Evolutionary conservation across 2,888 invertebrate species (phyloP).

Genomic region (Hemistola chrysoprasaria): DNA sequence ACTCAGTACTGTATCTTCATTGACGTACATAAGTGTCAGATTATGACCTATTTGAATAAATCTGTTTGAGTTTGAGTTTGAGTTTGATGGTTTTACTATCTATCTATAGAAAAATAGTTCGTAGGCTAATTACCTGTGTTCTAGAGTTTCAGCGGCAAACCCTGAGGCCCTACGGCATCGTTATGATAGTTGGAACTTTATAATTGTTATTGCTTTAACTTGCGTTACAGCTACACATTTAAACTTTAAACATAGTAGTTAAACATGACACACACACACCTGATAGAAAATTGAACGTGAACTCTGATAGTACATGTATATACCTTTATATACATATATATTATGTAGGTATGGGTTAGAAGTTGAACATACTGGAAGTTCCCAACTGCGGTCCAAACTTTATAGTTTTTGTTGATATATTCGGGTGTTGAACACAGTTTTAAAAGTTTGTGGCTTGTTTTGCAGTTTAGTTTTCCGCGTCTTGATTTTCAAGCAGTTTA

Average conservation of each 20-base stretch:
- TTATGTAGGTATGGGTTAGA: background rate
- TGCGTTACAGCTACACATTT: background rate
- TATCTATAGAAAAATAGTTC: too few relatives aligned
- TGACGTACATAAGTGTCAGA: too few relatives aligned
- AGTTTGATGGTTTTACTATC: too few relatives aligned
- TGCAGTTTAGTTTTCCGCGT: background rate
- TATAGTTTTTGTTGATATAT: constrained; percentile 10
- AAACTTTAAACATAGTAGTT: background rate
- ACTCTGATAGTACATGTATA: background rate
- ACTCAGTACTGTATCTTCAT: too few relatives aligned
- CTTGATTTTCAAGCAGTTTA: background rate
- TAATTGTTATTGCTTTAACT: too few relatives aligned
- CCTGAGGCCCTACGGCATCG: too few relatives aligned
- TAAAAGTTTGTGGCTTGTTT: constrained; percentile 1
- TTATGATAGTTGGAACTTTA: too few relatives aligned
- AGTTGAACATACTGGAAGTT: constrained; percentile 6
- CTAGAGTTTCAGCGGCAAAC: too few relatives aligned
- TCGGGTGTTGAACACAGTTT: constrained; percentile 5
- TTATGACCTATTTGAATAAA: too few relatives aligned
- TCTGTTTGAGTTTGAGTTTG: too few relatives aligned
- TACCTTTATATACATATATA: background rate
- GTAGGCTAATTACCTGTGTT: too few relatives aligned
- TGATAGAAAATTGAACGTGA: background rate
- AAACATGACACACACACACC: background rate
- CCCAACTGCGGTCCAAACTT: constrained; percentile 3